These are phyloP conservation scores for Drosophila atripex DNA, from an alignment of 2,888 invertebrate species.

Conservation along the genomic window DNA sequence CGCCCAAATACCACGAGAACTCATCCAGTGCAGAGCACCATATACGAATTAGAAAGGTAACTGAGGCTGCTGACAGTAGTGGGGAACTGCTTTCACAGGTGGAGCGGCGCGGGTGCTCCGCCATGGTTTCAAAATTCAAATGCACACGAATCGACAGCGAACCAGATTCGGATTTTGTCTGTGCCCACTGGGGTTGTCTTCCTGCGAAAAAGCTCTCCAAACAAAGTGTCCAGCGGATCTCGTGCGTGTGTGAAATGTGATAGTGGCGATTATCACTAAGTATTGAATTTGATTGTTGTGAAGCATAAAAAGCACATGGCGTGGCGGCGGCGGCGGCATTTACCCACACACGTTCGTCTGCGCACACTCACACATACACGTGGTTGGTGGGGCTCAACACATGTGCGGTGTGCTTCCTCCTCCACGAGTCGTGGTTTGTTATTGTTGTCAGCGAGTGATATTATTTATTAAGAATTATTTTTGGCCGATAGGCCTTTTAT, in stretches of 20 bases:
- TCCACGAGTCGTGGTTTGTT: conserved; percentile 31
- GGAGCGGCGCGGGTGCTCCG: conserved; percentile 30
- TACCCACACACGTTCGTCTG: conserved; percentile 23
- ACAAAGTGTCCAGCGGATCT: conserved; percentile 46
- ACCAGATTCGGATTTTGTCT: conserved; percentile 35
- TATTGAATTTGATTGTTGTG: conserved; percentile 51
- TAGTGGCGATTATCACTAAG: conserved; percentile 48
- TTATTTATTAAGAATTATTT: neutral
- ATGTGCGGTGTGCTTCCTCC: conserved; percentile 28
- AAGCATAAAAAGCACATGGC: conserved; percentile 73
- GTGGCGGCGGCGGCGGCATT: conserved; percentile 65
- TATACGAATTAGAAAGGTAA: conserved; percentile 58
- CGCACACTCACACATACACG: conserved; percentile 55
- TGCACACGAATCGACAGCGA: conserved; percentile 17
- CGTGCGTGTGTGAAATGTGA: conserved; percentile 56
- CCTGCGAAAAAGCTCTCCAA: conserved; percentile 58
- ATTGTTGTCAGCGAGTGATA: conserved; percentile 45
- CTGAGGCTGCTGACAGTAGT: neutral
- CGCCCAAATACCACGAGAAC: conserved; percentile 16
- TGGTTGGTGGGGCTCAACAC: conserved; percentile 52
- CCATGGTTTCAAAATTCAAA: conserved; percentile 30
- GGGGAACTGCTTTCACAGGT: conserved; percentile 6
- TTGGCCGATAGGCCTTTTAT: neutral
- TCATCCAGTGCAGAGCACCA: conserved; percentile 12
- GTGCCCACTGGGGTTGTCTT: conserved; percentile 29